Base-by-base conservation (phyloP, 2,797 vertebrate species). In the Jordanella pulchra region DNA sequence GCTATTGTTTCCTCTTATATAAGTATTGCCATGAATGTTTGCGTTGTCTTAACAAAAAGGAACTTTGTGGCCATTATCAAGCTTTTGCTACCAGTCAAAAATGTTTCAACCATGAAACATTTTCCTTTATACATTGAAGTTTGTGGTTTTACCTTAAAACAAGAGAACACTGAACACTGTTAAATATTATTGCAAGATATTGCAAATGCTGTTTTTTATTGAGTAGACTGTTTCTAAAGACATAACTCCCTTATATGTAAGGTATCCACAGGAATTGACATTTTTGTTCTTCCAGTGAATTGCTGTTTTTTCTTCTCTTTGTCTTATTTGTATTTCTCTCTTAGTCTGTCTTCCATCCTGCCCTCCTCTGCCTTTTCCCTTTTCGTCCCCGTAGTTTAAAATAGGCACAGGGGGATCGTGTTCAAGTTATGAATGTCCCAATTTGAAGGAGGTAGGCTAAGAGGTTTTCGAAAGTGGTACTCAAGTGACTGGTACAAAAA, bases 401-500 rank as follows among this genome's bases (percentile, higher is more conserved):
- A 89, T 86, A 89, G 85, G 84, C 84, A 88, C 82, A 80, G 73
- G 73, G 82, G 85, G 89, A 90, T 93, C 85, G 81, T 89, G 89
- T 93, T 93, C 75, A 7, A 84, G 87, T 93, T 89, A 91, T 89
- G 76, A 88, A 92, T 93, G 90, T 82, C 82, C 86, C 90, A 92
- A 91, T 95, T 94, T 92, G 76, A 67, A 30, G 66, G 72, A 80
- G 82, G 71, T 81, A 72, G 76, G 88, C 58, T 27, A 70, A 83
- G 47, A 80, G 77, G 68, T 72, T 77, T 83, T 81, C 87, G 80
- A 88, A 89, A 93, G 90, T 76, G 81, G 86, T 92, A 67, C 90
- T 89, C 83, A 90, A 92, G 81, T 89, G 86, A 87, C 89, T 86
- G 67, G 76, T 69, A 80, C 82, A 86, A 86, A 87, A 87, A 85